Conservation (phyloP, 2,797 vertebrate species). For the Eidolon dupreanum region DNA sequence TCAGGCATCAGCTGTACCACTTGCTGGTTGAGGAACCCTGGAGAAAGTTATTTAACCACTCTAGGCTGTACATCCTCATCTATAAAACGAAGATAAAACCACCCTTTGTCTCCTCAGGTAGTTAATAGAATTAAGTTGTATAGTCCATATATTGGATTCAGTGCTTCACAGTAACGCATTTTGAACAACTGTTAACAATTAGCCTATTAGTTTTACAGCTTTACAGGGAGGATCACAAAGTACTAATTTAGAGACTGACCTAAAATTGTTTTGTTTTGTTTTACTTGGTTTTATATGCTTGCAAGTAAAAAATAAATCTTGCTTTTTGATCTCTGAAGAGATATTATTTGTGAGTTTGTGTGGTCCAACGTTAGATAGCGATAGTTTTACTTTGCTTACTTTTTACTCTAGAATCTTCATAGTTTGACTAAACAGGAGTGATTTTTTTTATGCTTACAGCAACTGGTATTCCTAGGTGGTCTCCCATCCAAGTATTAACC, state of each 20-base stretch:
- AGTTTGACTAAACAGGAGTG: not conserved
- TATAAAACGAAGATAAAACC: not conserved
- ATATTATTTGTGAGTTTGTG: not conserved
- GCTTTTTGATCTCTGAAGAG: not conserved
- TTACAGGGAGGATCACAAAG: not conserved
- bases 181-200: not conserved
- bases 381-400: not conserved
- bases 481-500: no score
- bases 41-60: not conserved
- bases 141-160: not conserved
- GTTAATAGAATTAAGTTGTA: not conserved
- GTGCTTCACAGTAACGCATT: not conserved
- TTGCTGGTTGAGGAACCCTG: not conserved
- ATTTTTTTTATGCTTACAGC: no score
- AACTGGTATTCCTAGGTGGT: no score
- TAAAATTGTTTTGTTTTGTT: not conserved
- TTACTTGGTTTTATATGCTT: not conserved
- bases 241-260: not conserved
- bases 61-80: not conserved
- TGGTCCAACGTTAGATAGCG: not conserved
- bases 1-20: not conserved
- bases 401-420: slow-evolving; percentile 25
- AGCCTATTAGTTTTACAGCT: not conserved
- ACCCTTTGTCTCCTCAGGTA: not conserved
- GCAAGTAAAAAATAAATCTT: not conserved